Percentiles rank a stretch among this genome's conserved stretches.
Evolutionary conservation across 1,140 invertebrate species (phyloP).

Genomic region (Brachionus asplanchnoidis): DNA sequence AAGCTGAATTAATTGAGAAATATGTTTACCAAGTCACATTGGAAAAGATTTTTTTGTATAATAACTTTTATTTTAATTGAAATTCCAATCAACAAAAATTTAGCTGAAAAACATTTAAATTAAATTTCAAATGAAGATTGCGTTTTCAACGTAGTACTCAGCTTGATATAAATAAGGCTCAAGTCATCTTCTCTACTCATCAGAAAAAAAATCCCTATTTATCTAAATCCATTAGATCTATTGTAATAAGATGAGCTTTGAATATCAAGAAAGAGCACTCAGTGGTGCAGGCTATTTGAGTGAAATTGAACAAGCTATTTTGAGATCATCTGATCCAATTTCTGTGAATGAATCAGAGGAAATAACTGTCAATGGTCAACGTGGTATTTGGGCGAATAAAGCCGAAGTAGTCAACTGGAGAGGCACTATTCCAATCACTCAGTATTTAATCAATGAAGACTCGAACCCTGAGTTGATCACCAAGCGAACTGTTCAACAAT

Average conservation of each 20-base stretch:
- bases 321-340: slow-evolving; percentile 41
- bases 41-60: not conserved
- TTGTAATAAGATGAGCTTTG: not conserved
- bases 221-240: not conserved
- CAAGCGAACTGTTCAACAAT: not conserved
- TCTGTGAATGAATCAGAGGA: slow-evolving; percentile 26
- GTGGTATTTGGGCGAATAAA: slow-evolving; percentile 38
- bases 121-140: not conserved
- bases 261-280: not conserved
- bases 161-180: not conserved
- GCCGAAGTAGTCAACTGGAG: slow-evolving; percentile 40
- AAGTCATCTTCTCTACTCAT: not conserved
- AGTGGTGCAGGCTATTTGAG: not conserved
- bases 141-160: not conserved
- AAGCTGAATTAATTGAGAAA: not conserved
- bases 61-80: not conserved
- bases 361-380: slow-evolving; percentile 41
- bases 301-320: slow-evolving; percentile 39
- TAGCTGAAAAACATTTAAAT: not conserved
- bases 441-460: slow-evolving; percentile 41
- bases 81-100: not conserved
- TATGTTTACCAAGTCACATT: not conserved
- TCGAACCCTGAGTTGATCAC: slow-evolving; percentile 36
- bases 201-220: not conserved
- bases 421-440: slow-evolving; percentile 33